Evolutionary conservation across 2,113 vertebrate genomes (phyloP).

Genomic region (Myotis davidii): DNA sequence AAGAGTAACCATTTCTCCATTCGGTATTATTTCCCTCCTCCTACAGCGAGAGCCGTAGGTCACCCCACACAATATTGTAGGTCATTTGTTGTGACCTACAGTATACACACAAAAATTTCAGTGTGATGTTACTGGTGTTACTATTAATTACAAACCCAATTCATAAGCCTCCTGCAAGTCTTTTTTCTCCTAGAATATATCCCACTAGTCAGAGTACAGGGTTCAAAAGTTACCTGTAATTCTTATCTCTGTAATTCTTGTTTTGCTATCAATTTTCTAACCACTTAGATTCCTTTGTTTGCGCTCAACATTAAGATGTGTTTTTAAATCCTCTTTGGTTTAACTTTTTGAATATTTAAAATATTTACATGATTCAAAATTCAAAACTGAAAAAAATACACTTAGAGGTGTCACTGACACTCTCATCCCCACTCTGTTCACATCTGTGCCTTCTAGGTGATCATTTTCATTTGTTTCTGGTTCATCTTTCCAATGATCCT

Average conservation of each 20-base stretch:
- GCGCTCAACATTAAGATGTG: not conserved
- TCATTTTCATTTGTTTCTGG: not conserved
- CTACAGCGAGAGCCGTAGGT: not conserved
- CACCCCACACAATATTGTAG: not conserved
- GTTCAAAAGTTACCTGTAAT: not conserved
- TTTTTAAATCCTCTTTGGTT: not conserved
- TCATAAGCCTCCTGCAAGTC: not conserved
- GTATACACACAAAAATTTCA: not conserved
- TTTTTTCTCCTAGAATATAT: not conserved
- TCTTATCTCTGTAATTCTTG: not conserved
- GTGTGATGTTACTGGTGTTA: not conserved
- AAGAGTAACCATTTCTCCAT: not conserved
- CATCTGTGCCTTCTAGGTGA: not conserved
- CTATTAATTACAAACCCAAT: not conserved
- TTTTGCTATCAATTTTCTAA: not conserved
- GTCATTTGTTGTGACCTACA: not conserved
- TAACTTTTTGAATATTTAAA: conserved; percentile 27
- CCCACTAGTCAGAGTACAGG: not conserved
- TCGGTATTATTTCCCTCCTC: not conserved
- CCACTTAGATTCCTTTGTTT: not conserved
- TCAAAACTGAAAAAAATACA: not conserved
- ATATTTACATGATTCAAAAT: not conserved
- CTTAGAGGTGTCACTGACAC: not conserved
- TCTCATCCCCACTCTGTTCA: not conserved
- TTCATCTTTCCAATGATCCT: not conserved